A percentile compares a stretch with the other conserved stretches of the same genome.
These are phyloP conservation scores for Pagrus major DNA, from an alignment of 2,113 vertebrate species.

Conservation along the genomic window DNA sequence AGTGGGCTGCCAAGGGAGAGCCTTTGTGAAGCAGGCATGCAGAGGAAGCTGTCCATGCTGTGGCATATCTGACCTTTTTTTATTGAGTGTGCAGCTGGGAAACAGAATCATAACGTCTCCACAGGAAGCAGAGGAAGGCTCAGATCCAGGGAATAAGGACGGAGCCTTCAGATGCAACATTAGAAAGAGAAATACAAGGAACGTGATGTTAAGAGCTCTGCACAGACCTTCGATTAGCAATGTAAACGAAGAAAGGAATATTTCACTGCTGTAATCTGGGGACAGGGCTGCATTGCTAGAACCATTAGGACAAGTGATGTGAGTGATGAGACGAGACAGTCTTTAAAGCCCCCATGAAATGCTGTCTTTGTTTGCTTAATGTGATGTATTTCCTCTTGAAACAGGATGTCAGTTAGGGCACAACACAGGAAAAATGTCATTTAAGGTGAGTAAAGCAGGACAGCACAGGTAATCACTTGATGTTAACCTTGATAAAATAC, in stretches of 20 bases:
- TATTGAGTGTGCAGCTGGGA: slow-evolving; percentile 63
- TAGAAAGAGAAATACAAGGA: slow-evolving; percentile 24
- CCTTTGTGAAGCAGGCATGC: slow-evolving; percentile 38
- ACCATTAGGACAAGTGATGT: slow-evolving; percentile 20
- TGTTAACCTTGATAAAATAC: background rate
- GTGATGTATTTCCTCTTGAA: slow-evolving; percentile 24
- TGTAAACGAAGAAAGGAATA: slow-evolving; percentile 13
- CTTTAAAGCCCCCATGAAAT: slow-evolving; percentile 26
- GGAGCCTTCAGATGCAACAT: slow-evolving; percentile 29
- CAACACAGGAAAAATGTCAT: background rate
- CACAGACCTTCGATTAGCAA: slow-evolving; percentile 12
- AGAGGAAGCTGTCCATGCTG: slow-evolving; percentile 60
- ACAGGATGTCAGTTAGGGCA: slow-evolving; percentile 28
- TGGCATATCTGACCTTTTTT: slow-evolving; percentile 62
- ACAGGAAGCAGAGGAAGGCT: slow-evolving; percentile 62
- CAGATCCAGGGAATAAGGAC: slow-evolving; percentile 50
- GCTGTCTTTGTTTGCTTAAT: slow-evolving; percentile 3
- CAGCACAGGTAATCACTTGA: background rate
- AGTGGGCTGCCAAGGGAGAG: slow-evolving; percentile 34
- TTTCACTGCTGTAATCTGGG: slow-evolving; percentile 33
- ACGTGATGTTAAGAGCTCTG: slow-evolving; percentile 13
- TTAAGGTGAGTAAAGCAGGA: background rate
- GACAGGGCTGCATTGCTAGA: background rate
- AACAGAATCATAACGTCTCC: slow-evolving; percentile 56
- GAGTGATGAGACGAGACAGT: background rate